Base-by-base conservation (phyloP, 2,888 invertebrate genomes). In the Athalia rosae region DNA sequence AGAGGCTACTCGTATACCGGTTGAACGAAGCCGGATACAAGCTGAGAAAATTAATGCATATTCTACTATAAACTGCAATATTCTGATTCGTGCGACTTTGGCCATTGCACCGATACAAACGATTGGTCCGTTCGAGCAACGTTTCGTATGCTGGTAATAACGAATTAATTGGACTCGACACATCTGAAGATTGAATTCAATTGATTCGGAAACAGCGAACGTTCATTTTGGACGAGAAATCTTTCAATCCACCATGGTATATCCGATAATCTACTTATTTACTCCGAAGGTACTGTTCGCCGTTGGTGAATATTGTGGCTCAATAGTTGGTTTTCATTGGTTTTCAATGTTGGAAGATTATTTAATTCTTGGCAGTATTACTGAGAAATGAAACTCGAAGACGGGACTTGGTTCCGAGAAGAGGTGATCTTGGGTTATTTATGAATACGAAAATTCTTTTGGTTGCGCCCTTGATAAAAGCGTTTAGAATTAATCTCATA, bases 351-450 rank as follows among this genome's bases (percentile, higher is more conserved):
- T 28, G 28, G 28, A 28, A 28, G 28, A 28, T 28, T 28, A 28
- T 28, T 28, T 28, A 28, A 28, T 28, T 28, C 28, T 28, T 28
- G 28, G 28, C 28, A 28, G 28, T 28, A 28, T 28, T 28, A 28
- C 28, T 28, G 28, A 43, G 58, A 15, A 45, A 15, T 45, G 8
- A 45, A 15, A 71, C 13, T 41, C 45, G 58, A 58, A n/a, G 58
- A 56, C 56, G 71, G 43, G n/a, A n/a, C 71, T n/a, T 71, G 71
- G 71, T 45, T 7, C 45, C 9, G 45, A n/a, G 58, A 71, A 58
- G 58, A 58, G 58, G 71, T 71, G 45, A 71, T 58, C 71, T 71
- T 50, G 41, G 71, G 45, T 56, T 71, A 71, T 71, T 71, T 71
- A 58, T 13, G 58, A 58, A 71, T 58, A 58, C 71, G 71, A 43